Base-by-base conservation (phyloP, 2,888 invertebrate species). In the Belgica antarctica region DNA sequence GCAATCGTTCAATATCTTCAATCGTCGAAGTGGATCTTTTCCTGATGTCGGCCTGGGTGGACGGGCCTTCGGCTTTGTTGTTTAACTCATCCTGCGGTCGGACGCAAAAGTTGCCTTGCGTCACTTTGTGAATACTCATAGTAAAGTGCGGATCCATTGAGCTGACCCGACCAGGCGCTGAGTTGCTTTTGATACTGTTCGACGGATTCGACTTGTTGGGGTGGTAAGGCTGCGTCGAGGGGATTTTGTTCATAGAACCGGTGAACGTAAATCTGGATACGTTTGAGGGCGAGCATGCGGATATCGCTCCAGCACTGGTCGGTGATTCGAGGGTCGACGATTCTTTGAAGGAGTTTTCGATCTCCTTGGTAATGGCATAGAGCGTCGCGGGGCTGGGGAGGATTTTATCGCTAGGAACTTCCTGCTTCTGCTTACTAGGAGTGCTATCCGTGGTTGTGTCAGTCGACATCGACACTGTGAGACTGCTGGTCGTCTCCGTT, bases 361-460 rank as follows among this genome's bases (percentile, higher is more conserved):
- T 88, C 81, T 92, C 92, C 76, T 88, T 82, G 1, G 90, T 89
- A 72, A 91, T 81, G 0, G 88, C 89, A 78, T 90, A 89, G 72
- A 90, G 89, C 59, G 90, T 89, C 62, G 89, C 89, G 19, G 90
- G 89, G 77, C 89, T 90, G 69, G 88, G 88, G 74, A 90, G 80
- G 27, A 87, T 83, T 70, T 82, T 82, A 34, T 62, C 62, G 34
- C 57, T 36, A 1, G 61, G 27, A 8, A 27, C 8, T 15, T 19
- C 5, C 19, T 4, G 3, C 7, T 2, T 12, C 19, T 46, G 22
- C 71, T 78, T 81, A 72, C 76, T 72, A 71, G 73, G 72, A 28
- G 52, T 52, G 79, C 74, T 3, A 79, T 76, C 71, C 77, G 78
- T 69, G 80, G 75, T 10, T 77, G 73, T 22, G 79, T 72, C 57